Base-by-base conservation (phyloP, 2,797 vertebrate genomes). In the Miichthys miiuy region DNA sequence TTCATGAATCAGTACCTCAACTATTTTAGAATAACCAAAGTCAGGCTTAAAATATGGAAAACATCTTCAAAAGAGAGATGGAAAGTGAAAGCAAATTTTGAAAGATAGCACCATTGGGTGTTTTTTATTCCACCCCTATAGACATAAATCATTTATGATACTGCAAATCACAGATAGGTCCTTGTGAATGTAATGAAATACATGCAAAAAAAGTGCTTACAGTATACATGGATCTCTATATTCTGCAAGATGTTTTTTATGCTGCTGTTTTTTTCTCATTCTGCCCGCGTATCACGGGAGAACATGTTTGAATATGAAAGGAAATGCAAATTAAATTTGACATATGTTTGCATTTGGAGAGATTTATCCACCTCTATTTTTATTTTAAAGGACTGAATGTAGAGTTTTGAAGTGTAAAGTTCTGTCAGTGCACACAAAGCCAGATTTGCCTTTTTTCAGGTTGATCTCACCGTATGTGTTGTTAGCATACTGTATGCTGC, bases 281-380 rank as follows among this genome's bases (percentile, higher is more conserved):
- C 63, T 77, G 75, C 55, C 55, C n/a, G 41, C 79, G 79, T 47
- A 75, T 64, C 72, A 82, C 66, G 38, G 71, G 75, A 64, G 62
- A 87, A 57, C 55, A 41, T 27, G 82, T 84, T 83, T 83, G 78
- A 92, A 89, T 84, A 88, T 82, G 77, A 90, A 91, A 84, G 76
- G 42, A 44, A 82, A 89, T 88, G 87, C 79, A 76, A 86, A 89
- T 87, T n/a, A 23, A 75, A 77, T 61, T 80, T 79, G 75, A 55
- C 73, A 84, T 68, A 54, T 80, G 65, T 83, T 87, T 79, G 89
- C 79, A 84, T 87, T 84, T 82, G 72, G 60, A 56, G 71, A 75
- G 73, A 84, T 73, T 72, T 58, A 80, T 52, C 46, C 48, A 48
- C 65, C 41, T 71, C 79, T 86, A 82, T 88, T 87, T 88, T 82